Evolutionary conservation across 92 coral and sea anemone species (phyloP).

Genomic region (Epizoanthus rinbou): DNA sequence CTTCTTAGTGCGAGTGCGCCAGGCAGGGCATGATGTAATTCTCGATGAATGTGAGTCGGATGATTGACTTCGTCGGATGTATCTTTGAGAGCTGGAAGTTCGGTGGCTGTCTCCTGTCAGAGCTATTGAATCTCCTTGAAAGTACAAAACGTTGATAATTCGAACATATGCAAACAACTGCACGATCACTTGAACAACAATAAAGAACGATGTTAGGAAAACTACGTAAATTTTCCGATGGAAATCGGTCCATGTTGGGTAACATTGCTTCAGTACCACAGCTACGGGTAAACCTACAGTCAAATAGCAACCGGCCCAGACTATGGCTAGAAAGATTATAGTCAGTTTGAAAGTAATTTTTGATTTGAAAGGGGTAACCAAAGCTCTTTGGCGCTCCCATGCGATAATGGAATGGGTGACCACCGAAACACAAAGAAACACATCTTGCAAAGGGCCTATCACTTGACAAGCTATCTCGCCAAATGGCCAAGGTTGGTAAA

Average conservation of each 20-base stretch:
- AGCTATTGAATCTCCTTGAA: not conserved
- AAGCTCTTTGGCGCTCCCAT: conserved; percentile 55
- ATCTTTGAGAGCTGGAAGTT: conserved; percentile 25
- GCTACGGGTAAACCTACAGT: conserved; percentile 42
- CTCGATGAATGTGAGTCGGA: not conserved
- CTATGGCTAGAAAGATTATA: conserved; percentile 9
- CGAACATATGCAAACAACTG: conserved; percentile 68
- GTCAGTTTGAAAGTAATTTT: conserved; percentile 25
- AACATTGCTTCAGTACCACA: conserved; percentile 15
- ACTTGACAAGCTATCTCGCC: conserved; percentile 60
- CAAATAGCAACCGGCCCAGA: conserved; percentile 47
- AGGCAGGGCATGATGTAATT: conserved; percentile 1
- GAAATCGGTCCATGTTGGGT: conserved; percentile 18
- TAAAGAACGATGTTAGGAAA: conserved; percentile 52
- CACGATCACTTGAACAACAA: conserved; percentile 50
- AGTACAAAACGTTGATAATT: conserved; percentile 51
- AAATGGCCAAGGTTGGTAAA: conserved; percentile 59
- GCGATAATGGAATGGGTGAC: conserved; percentile 53
- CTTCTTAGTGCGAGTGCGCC: conserved; percentile 46
- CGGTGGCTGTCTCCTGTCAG: conserved; percentile 25
- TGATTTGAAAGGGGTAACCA: conserved; percentile 44
- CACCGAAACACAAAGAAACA: conserved; percentile 49
- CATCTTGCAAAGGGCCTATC: conserved; percentile 49
- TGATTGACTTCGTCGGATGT: conserved; percentile 16
- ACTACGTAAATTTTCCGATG: conserved; percentile 51